Base-by-base conservation (phyloP, 2,797 vertebrate genomes). In the Phoeniculus purpureus region DNA sequence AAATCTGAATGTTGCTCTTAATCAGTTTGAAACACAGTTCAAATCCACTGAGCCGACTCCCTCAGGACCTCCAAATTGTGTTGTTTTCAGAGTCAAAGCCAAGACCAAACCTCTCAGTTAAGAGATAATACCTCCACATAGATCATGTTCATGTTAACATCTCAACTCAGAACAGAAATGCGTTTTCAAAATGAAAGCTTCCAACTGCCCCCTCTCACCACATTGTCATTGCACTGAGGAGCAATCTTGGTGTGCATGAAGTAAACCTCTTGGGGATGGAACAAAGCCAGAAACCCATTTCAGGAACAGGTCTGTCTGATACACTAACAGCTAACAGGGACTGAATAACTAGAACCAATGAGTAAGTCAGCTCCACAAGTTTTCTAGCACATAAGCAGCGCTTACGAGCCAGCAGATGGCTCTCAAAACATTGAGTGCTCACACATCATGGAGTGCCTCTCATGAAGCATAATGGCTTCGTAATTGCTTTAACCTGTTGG, bases 401-500 rank as follows among this genome's bases (percentile, higher is more conserved):
- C 68, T 85, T 26, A 29, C 4, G 25, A 87, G 61, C 22, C 62
- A 92, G 68, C 31, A 82, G 56, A 62, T 1, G 1, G 25, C 60
- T 64, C 58, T 66, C 58, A 64, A 68, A 80, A 66, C 19, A 17
- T 10, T 4, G 31, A 74, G 76, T 12, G 43, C 34, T 80, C 66
- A 54, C 1, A 32, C 85, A 85, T 22, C 32, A 76, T 4, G 6
- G 29, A 71, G 56, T 40, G 45, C 23, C 26, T 48, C 29, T 68
- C 15, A 47, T 8, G 23, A 50, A 0, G 5, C 2, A 1, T 5
- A 67, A 59, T 0, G 8, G 31, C 26, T 85, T 67, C 0, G 0
- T 40, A 60, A 82, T 3, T 61, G 80, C 68, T 80, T 51, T 60
- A 47, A 81, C 61, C 76, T 34, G 4, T n/a, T 58, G 52, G 62